Evolutionary conservation across 1,140 invertebrate species (phyloP).

Genomic region (Macrobrachium rosenbergii): DNA sequence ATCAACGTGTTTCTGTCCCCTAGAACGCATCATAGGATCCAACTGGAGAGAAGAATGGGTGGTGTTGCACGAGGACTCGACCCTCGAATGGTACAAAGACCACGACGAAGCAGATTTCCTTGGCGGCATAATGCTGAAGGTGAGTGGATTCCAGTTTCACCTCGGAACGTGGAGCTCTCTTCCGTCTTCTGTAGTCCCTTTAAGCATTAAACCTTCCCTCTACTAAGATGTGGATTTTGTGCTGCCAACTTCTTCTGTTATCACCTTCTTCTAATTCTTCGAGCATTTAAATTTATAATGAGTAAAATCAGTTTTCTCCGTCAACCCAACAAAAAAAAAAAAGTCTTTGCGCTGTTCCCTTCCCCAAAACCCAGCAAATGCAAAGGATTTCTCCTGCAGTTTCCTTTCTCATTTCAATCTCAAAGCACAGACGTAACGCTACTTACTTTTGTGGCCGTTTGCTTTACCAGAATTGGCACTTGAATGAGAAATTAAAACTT

Average conservation of each 20-base stretch:
- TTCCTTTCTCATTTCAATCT: background rate
- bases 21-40: conserved; percentile 82
- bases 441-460: background rate
- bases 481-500: too few species aligned
- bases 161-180: background rate
- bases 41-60: conserved; percentile 86
- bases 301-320: too few species aligned
- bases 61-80: conserved; percentile 83
- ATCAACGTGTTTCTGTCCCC: conserved; percentile 54
- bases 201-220: background rate
- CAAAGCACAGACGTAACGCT: background rate
- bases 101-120: conserved; percentile 72
- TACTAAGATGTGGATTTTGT: too few species aligned
- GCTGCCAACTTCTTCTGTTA: too few species aligned
- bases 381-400: too few species aligned
- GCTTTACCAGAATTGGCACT: background rate
- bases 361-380: too few species aligned
- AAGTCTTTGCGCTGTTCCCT: too few species aligned
- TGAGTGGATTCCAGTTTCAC: background rate
- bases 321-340: too few species aligned
- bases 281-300: too few species aligned
- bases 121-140: conserved; percentile 74
- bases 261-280: too few species aligned
- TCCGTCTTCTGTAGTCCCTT: background rate
- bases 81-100: conserved; percentile 83